Evolutionary conservation across 2,113 vertebrate species (phyloP).

Genomic region (Solea solea): DNA sequence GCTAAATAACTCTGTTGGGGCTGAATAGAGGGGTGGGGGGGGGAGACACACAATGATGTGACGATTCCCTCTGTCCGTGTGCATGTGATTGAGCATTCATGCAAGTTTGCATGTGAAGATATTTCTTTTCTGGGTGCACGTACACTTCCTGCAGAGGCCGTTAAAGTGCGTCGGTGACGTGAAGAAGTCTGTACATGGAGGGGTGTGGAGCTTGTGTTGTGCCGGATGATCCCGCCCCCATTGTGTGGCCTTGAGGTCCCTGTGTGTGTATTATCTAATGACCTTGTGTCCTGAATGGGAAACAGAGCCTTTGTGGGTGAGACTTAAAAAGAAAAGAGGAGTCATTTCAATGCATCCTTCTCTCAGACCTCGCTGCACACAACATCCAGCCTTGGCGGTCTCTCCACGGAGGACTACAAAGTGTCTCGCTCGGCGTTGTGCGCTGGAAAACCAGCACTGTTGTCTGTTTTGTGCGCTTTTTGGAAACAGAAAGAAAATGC

Average conservation of each 20-base stretch:
- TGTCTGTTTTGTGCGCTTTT: slow-evolving; percentile 32
- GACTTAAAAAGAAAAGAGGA: slow-evolving; percentile 52
- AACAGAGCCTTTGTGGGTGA: slow-evolving; percentile 68
- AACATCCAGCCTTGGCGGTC: slow-evolving; percentile 54
- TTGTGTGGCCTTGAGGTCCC: slow-evolving; percentile 66
- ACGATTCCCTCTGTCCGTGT: slow-evolving; percentile 51
- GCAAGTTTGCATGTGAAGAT: slow-evolving; percentile 25
- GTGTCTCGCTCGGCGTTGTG: slow-evolving; percentile 24
- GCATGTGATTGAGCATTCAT: slow-evolving; percentile 1
- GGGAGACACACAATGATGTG: slow-evolving; percentile 49
- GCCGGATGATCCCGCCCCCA: slow-evolving; percentile 47
- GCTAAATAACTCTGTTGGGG: slow-evolving; percentile 35
- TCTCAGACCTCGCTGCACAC: slow-evolving; percentile 59
- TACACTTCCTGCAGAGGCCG: slow-evolving; percentile 26
- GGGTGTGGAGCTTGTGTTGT: slow-evolving; percentile 48
- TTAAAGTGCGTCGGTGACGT: slow-evolving; percentile 10
- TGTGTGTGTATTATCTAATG: slow-evolving; percentile 72
- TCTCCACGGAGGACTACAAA: slow-evolving; percentile 29
- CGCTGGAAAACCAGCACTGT: slow-evolving; percentile 26
- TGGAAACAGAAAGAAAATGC: slow-evolving; percentile 9
- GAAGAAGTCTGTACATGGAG: slow-evolving; percentile 33
- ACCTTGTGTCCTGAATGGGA: slow-evolving; percentile 77
- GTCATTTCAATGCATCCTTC: slow-evolving; percentile 65
- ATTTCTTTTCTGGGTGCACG: slow-evolving; percentile 9
- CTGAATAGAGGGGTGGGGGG: slow-evolving; percentile 33